These are phyloP conservation scores for Cygnus buccinator DNA, from an alignment of 2,113 vertebrate genomes.

Conservation along the genomic window DNA sequence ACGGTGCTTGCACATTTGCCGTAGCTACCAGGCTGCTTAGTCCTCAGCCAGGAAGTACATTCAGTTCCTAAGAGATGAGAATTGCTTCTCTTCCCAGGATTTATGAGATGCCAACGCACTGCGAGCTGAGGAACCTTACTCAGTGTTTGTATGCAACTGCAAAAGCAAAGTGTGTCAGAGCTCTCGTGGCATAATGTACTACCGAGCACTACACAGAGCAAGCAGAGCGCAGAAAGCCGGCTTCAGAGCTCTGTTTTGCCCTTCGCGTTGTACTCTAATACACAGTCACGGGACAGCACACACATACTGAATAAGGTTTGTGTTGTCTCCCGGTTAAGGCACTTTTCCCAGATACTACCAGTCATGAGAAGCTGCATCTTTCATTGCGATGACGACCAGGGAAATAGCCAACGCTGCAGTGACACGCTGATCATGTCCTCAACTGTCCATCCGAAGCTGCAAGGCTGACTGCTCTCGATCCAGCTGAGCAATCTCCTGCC, in stretches of 20 bases:
- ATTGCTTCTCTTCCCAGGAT: neutral
- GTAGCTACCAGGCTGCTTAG: neutral
- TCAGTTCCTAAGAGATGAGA: neutral
- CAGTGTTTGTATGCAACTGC: constrained; percentile 9
- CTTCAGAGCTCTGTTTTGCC: neutral
- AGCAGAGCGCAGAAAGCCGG: neutral
- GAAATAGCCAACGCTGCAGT: neutral
- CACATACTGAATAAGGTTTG: neutral
- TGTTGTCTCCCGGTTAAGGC: neutral
- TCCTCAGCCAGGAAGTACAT: neutral
- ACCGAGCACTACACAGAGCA: neutral
- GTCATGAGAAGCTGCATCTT: neutral
- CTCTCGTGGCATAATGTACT: neutral
- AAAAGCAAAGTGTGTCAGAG: constrained; percentile 5
- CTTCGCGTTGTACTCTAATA: neutral
- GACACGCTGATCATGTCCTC: neutral
- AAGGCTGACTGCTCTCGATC: neutral
- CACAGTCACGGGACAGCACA: neutral
- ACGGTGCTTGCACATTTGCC: neutral
- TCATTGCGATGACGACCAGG: neutral
- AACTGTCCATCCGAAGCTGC: neutral
- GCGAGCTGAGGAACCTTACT: constrained; percentile 1
- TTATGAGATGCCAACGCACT: neutral
- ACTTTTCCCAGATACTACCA: neutral
- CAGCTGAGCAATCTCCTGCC: neutral